Percentiles rank a stretch among this genome's conserved stretches.
phyloP scores from a whole-genome alignment of 2,113 vertebrate genomes.

The Macquaria australasica region DNA sequence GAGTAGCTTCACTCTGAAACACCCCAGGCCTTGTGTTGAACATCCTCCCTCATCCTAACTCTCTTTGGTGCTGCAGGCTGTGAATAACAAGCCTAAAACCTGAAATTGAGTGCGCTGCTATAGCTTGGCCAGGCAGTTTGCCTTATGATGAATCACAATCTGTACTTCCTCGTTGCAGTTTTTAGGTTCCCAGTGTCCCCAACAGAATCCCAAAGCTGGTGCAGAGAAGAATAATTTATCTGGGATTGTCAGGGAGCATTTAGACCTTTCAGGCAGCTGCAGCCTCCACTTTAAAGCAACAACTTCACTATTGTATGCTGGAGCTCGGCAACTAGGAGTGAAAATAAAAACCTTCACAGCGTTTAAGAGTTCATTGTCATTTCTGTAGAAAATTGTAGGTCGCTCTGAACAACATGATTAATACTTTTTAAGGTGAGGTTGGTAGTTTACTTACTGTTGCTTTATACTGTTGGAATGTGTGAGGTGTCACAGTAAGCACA shows the following conservation, averaged over 20 bases:
- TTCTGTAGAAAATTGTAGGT: not conserved
- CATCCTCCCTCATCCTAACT: constrained; percentile 41
- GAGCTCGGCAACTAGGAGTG: not conserved
- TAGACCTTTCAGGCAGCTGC: constrained; percentile 47
- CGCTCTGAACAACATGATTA: not conserved
- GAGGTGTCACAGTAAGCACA: not conserved
- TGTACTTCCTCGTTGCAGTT: constrained; percentile 31
- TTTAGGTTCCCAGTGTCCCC: constrained; percentile 54
- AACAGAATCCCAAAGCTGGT: constrained; percentile 38
- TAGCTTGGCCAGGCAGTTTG: constrained; percentile 29
- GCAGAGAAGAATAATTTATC: constrained; percentile 53
- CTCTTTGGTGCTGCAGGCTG: constrained; percentile 41
- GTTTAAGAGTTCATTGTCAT: not conserved
- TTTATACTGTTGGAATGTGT: constrained; percentile 15
- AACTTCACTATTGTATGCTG: constrained; percentile 17
- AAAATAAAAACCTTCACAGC: not conserved
- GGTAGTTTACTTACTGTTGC: constrained; percentile 24
- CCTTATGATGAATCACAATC: constrained; percentile 52
- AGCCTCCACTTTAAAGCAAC: constrained; percentile 13
- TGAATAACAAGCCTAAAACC: constrained; percentile 56
- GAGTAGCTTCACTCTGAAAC: constrained; percentile 38
- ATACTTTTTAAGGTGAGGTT: not conserved
- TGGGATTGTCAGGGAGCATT: constrained; percentile 46
- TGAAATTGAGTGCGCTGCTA: constrained; percentile 25
- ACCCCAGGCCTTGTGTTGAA: constrained; percentile 38